phyloP scores from a whole-genome alignment of 2,113 vertebrate genomes.

The Phocoena phocoena region DNA sequence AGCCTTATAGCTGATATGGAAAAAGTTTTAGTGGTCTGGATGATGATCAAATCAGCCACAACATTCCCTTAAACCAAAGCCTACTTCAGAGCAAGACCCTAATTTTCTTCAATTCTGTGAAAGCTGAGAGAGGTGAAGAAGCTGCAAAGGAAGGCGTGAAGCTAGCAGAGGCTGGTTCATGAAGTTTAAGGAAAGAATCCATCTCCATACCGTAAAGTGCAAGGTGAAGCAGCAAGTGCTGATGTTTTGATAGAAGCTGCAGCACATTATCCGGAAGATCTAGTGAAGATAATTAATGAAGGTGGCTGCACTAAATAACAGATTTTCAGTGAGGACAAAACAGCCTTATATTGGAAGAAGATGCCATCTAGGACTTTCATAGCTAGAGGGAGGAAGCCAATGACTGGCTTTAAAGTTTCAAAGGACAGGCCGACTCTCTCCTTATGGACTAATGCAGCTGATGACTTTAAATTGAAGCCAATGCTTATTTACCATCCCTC shows the following conservation, averaged over 20 bases:
- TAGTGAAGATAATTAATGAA: background rate
- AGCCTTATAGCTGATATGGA: background rate
- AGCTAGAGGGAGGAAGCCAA: background rate
- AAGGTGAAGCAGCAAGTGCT: background rate
- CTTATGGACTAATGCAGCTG: background rate
- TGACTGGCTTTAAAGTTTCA: background rate
- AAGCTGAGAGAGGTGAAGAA: background rate
- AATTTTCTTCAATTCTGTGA: background rate
- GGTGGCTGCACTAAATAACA: background rate
- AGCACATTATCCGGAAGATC: background rate
- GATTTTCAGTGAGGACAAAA: background rate
- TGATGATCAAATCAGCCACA: background rate
- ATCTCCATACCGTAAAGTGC: background rate
- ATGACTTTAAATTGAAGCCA: background rate
- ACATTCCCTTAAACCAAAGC: background rate
- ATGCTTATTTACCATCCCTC: background rate
- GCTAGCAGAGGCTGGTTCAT: background rate
- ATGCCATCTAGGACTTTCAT: background rate
- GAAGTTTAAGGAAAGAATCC: background rate
- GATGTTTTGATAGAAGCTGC: background rate
- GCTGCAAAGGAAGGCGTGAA: background rate
- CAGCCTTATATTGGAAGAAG: background rate
- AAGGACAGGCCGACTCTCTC: background rate
- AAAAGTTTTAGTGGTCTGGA: background rate
- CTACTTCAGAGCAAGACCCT: background rate